Conservation (phyloP, 92 coral and sea anemone genomes). For the Siderastrea radians region DNA sequence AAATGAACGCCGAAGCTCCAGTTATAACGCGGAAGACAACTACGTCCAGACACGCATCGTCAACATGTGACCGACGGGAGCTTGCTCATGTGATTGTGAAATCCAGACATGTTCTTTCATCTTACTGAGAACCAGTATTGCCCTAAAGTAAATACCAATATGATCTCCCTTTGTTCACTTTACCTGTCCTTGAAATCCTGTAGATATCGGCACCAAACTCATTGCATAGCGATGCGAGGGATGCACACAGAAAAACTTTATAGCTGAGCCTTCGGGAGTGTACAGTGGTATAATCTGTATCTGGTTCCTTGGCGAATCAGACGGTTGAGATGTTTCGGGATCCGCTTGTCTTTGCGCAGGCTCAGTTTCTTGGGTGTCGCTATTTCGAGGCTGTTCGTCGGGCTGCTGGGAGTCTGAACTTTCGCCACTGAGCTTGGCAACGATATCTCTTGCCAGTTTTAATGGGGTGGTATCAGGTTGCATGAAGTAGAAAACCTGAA, state of each 20-base stretch:
- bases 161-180: neutral
- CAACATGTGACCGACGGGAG: no score
- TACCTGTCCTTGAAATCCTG: conserved; percentile 86
- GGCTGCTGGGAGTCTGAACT: neutral
- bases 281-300: conserved; percentile 80
- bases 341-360: neutral
- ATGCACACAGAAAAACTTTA: conserved; percentile 89
- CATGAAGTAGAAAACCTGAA: conserved; percentile 89
- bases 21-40: no score
- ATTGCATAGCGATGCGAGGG: conserved; percentile 84
- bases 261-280: conserved; percentile 69
- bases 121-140: neutral
- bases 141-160: neutral
- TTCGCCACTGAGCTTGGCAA: conserved; percentile 18
- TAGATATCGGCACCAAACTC: conserved; percentile 76
- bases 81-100: no score
- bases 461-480: conserved; percentile 84
- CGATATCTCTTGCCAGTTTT: conserved; percentile 65
- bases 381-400: neutral
- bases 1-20: no score
- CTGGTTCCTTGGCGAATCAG: neutral
- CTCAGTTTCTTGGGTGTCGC: neutral
- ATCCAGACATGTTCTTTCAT: neutral
- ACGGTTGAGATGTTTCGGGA: conserved; percentile 7
- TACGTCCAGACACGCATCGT: no score